phyloP scores from a whole-genome alignment of 2,888 invertebrate genomes.

The Amaurobius ferox region DNA sequence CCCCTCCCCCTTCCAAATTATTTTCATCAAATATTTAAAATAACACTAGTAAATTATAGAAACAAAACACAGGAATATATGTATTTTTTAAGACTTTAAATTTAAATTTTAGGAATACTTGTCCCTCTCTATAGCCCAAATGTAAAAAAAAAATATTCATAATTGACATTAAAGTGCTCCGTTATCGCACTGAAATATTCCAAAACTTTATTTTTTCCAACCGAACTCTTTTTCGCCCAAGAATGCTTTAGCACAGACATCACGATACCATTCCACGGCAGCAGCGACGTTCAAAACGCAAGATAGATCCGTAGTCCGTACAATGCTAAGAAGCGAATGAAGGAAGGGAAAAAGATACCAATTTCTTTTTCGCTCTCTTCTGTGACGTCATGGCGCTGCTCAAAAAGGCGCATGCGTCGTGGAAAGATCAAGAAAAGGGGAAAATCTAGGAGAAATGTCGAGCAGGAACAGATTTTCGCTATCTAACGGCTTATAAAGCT shows the following conservation, averaged over 20 bases:
- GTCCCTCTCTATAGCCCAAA: too few species aligned
- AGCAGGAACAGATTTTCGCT: not conserved
- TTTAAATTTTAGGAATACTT: too few species aligned
- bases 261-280: not conserved
- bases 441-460: not conserved
- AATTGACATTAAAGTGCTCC: conserved; percentile 2
- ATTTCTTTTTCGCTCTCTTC: not conserved
- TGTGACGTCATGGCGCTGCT: conserved; percentile 30
- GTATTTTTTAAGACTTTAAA: too few species aligned
- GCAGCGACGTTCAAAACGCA: not conserved
- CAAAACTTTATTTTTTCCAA: not conserved
- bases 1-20: too few species aligned
- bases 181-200: not conserved
- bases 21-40: too few species aligned
- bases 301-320: not conserved
- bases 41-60: too few species aligned
- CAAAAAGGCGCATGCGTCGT: conserved; percentile 25
- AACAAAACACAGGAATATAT: too few species aligned
- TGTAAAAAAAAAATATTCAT: too few species aligned
- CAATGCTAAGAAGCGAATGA: not conserved
- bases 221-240: not conserved
- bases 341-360: conserved; percentile 1
- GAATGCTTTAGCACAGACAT: not conserved
- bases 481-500: not conserved
- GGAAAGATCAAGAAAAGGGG: not conserved